Conservation (phyloP, 2,888 invertebrate genomes). For the Andricus quercusramuli region DNA sequence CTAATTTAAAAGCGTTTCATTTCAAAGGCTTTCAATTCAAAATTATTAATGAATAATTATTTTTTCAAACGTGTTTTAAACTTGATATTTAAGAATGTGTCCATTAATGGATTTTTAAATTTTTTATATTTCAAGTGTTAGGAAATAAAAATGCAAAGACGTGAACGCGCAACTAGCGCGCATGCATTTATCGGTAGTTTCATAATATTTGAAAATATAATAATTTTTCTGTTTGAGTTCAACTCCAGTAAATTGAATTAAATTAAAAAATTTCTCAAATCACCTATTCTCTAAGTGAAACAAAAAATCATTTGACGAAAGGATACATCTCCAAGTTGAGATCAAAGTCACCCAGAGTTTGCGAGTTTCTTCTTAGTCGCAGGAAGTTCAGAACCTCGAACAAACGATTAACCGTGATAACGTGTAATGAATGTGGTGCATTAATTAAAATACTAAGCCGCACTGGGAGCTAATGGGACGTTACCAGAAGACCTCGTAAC, state of each 20-base stretch:
- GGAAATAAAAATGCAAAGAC: too few species aligned
- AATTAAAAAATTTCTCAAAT: not conserved
- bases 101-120: too few species aligned
- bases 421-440: conserved; percentile 59
- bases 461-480: conserved; percentile 52
- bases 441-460: conserved; percentile 57
- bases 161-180: too few species aligned
- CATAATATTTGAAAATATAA: too few species aligned
- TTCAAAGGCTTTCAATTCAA: too few species aligned
- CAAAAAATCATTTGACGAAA: not conserved
- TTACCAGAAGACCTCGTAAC: conserved; percentile 47
- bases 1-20: too few species aligned
- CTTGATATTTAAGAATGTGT: too few species aligned
- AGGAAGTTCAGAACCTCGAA: conserved; percentile 18
- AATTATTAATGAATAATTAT: too few species aligned
- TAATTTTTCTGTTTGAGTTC: not conserved
- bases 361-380: conserved; percentile 17
- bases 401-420: conserved; percentile 62
- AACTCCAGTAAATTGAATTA: not conserved
- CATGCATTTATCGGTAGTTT: too few species aligned
- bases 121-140: too few species aligned
- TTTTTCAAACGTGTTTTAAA: too few species aligned
- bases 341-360: conserved; percentile 24
- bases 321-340: not conserved
- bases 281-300: not conserved